Percentiles rank a stretch among this genome's conserved stretches.
phyloP scores from a whole-genome alignment of 2,113 vertebrate genomes.

The Chelonoidis abingdonii region DNA sequence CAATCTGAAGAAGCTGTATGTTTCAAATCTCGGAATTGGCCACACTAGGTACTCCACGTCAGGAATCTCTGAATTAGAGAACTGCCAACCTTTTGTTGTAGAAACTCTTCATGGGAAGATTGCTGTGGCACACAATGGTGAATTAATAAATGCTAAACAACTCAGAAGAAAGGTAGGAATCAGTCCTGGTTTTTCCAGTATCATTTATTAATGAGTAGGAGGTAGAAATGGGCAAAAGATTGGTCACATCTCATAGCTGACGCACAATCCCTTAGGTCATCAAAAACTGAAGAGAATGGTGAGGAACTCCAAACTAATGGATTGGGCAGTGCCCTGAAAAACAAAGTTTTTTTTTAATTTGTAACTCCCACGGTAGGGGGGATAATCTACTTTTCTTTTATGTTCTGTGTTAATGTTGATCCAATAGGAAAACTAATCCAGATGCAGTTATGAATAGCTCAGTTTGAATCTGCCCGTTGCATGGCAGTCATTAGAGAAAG shows the following conservation, averaged over 20 bases:
- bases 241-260: background rate
- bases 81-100: constrained; percentile 98
- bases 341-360: background rate
- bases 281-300: background rate
- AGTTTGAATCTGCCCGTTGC: background rate
- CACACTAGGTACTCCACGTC: constrained; percentile 97
- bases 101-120: constrained; percentile 97
- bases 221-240: background rate
- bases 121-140: constrained; percentile 97
- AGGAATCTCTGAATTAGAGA: constrained; percentile 94
- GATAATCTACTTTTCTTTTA: background rate
- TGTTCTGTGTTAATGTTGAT: background rate
- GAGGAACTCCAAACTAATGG: background rate
- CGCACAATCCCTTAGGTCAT: background rate
- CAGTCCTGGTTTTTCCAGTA: background rate
- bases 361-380: background rate
- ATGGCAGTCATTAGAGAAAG: background rate
- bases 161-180: constrained; percentile 88
- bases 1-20: constrained; percentile 90
- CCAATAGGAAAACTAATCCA: background rate
- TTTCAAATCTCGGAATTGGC: constrained; percentile 95
- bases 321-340: fast-evolving
- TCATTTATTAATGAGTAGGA: background rate
- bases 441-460: background rate
- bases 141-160: constrained; percentile 90